Percentiles rank a stretch among this genome's conserved stretches.
These are phyloP conservation scores for Onychorhynchus coronatus DNA, from an alignment of 2,113 vertebrate genomes.

Conservation along the genomic window DNA sequence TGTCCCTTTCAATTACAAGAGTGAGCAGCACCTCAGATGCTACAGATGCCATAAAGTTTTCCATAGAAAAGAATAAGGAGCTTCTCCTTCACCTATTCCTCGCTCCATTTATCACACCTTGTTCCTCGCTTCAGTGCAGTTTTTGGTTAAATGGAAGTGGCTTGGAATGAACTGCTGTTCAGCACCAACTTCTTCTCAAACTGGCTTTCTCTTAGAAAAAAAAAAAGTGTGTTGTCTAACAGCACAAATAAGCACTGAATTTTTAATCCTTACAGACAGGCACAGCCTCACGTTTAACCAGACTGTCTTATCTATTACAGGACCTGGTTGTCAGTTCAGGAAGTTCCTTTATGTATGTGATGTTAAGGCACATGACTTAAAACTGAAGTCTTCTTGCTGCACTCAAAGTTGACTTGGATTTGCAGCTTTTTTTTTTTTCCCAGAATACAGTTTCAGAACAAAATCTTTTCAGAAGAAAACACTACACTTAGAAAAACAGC, in stretches of 20 bases:
- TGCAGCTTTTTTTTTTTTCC: neutral
- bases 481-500: neutral
- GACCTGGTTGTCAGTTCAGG: neutral
- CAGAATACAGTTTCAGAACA: neutral
- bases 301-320: neutral
- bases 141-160: neutral
- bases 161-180: neutral
- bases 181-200: neutral
- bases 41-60: neutral
- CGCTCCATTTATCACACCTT: neutral
- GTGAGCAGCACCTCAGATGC: neutral
- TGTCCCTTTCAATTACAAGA: neutral
- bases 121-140: neutral
- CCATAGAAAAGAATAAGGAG: neutral
- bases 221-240: neutral
- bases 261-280: neutral
- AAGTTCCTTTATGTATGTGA: neutral
- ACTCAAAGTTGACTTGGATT: neutral
- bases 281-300: neutral
- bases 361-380: neutral
- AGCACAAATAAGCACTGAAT: neutral
- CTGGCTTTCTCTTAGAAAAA: neutral
- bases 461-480: neutral
- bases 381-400: neutral
- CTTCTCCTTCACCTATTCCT: neutral